phyloP scores from a whole-genome alignment of 1,140 invertebrate genomes.

The Phortica variegata region DNA sequence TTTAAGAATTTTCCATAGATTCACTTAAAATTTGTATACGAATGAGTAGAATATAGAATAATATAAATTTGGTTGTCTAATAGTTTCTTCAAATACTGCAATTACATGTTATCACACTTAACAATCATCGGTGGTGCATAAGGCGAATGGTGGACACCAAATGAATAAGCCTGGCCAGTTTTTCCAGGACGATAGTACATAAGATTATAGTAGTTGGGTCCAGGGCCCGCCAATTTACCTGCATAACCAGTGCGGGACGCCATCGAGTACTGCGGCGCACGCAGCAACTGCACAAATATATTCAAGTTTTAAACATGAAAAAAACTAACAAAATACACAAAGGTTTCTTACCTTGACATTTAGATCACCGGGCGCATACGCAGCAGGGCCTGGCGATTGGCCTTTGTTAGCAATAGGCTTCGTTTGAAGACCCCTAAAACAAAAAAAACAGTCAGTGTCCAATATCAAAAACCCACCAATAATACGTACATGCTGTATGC shows the following conservation, averaged over 20 bases:
- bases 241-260: slow-evolving; percentile 11
- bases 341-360: too few species aligned
- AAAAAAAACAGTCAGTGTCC: slow-evolving; percentile 8
- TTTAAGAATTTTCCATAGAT: too few species aligned
- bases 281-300: too few species aligned
- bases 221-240: slow-evolving; percentile 44
- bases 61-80: too few species aligned
- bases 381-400: slow-evolving; percentile 63
- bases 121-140: slow-evolving; percentile 53
- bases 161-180: slow-evolving; percentile 35
- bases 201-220: slow-evolving; percentile 56
- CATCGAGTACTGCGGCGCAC: slow-evolving; percentile 57
- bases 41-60: too few species aligned
- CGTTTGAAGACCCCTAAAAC: slow-evolving; percentile 56
- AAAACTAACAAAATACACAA: too few species aligned
- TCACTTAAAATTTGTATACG: too few species aligned
- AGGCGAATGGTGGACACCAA: slow-evolving; percentile 36
- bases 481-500: slow-evolving; percentile 59
- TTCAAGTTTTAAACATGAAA: too few species aligned
- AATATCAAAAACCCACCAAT: not conserved
- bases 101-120: slow-evolving; percentile 50
- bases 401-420: slow-evolving; percentile 26
- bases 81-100: too few species aligned
- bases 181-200: slow-evolving; percentile 46
- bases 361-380: slow-evolving; percentile 56